Evolutionary conservation across 2,113 vertebrate genomes (phyloP).

Genomic region (Phyllostomus discolor): DNA sequence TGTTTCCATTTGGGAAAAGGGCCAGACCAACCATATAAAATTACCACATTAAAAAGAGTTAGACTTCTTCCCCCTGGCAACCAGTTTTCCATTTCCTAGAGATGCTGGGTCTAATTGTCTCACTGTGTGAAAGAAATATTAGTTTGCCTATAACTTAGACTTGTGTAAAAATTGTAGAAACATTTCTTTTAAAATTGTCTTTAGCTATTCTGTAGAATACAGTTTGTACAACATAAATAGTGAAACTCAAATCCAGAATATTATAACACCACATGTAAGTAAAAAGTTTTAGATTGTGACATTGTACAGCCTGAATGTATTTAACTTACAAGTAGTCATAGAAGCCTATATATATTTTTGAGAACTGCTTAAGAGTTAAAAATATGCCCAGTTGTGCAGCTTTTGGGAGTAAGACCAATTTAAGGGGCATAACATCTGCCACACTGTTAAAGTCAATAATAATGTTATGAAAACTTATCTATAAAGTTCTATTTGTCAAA

Average conservation of each 20-base stretch:
- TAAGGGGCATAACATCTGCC: neutral
- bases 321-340: neutral
- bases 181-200: neutral
- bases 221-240: neutral
- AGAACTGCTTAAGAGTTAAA: neutral
- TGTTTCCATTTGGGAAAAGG: neutral
- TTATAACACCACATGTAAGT: neutral
- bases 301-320: neutral
- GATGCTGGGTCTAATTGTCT: neutral
- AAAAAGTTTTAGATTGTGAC: neutral
- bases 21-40: neutral
- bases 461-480: neutral
- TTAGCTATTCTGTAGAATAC: neutral
- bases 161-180: neutral
- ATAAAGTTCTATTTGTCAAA: neutral
- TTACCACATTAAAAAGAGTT: neutral
- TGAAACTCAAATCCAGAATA: neutral
- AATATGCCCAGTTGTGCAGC: neutral
- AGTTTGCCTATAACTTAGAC: neutral
- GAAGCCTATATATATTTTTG: neutral
- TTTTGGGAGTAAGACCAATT: neutral
- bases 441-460: neutral
- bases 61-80: neutral
- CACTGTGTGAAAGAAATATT: neutral
- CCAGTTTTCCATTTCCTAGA: neutral